Percentiles rank a stretch among this genome's conserved stretches.
These are phyloP conservation scores for Ondatra zibethicus DNA, from an alignment of 2,113 vertebrate species.

Conservation along the genomic window DNA sequence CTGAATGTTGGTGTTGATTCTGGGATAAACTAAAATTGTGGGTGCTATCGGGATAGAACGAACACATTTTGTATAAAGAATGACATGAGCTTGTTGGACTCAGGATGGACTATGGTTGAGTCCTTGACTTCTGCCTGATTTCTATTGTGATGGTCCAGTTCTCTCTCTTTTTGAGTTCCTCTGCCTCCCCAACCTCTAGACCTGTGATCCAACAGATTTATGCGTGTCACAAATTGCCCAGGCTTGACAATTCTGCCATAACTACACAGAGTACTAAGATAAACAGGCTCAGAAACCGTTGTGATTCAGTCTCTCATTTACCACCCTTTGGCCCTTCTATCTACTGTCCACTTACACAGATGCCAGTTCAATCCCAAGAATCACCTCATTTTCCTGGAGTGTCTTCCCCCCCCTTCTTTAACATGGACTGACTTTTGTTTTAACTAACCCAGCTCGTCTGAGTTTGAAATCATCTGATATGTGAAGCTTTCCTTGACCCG, in stretches of 20 bases:
- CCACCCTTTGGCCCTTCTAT: background rate
- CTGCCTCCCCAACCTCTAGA: background rate
- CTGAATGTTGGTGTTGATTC: background rate
- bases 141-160: too few relatives aligned
- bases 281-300: background rate
- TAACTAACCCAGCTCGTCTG: too few relatives aligned
- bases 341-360: too few relatives aligned
- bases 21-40: background rate
- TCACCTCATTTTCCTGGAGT: too few relatives aligned
- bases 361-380: background rate
- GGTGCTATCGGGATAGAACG: background rate
- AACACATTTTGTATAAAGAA: background rate
- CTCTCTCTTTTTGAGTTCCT: background rate
- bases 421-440: background rate
- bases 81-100: background rate
- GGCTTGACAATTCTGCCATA: background rate
- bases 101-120: background rate
- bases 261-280: background rate
- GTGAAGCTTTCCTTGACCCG: background rate
- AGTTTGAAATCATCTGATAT: background rate
- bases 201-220: background rate
- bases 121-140: background rate
- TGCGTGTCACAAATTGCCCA: background rate
- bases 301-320: background rate
- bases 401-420: background rate